Evolutionary conservation across 1,140 invertebrate genomes (phyloP), one percentile per base, ranked within the genome.

Genomic region (Mya arenaria): DNA sequence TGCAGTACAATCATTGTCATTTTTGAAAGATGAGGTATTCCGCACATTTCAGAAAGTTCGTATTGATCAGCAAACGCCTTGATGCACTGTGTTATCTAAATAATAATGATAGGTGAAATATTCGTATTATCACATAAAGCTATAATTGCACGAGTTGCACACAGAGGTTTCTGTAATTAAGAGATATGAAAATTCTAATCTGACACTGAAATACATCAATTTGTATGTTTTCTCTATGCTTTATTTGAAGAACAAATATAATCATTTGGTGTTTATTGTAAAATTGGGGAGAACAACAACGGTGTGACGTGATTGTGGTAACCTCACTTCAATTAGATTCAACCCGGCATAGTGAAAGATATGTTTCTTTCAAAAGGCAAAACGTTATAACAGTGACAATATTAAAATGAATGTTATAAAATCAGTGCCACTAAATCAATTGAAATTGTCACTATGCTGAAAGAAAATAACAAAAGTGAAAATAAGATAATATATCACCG

Each of bases 1-100:
- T 71, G 48, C 5, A 86, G 41, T 4, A 82, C 44, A 0, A 86
- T 25, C 1, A 65, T 63, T 1, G 85, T 83, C 4, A 34, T 15
- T 6, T 15, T 8, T 17, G 56, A 58, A 15, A 86, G 66, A 5
- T 52, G 36, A 8, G 83, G 83, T 19, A 86, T 65, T 3, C 85
- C 85, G 58, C 85, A 86, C 63, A 84, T 34, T 19, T 74, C 44
- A 1, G 75, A 36, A 4, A 83, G 17, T 44, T 44, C 19, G 4
- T 65, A 41, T 0, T 55, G 56, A 68, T 84, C 71, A 2, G 56
- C 73, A 75, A 56, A 84, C 10, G 81, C 71, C 15, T 36, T 30
- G 10, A 85, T 62, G 48, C 84, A 85, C 36, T 23, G 52, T 4
- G 84, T 81, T n/a, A n/a, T 75, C 84, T 85, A 37, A 32, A 34